phyloP scores from a whole-genome alignment of 1,140 invertebrate species.

The Eubasilissa regina region DNA sequence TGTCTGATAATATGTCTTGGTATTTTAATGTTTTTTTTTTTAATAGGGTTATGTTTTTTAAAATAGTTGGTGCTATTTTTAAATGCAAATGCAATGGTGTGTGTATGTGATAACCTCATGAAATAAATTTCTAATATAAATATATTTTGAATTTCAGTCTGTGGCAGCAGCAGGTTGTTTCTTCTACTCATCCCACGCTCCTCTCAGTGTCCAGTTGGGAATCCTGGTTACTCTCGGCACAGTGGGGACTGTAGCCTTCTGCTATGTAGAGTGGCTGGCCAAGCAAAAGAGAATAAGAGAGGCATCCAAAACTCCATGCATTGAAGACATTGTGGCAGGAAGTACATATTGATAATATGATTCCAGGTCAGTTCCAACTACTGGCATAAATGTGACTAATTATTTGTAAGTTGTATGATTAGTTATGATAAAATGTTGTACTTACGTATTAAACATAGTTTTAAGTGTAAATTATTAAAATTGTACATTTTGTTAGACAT shows the following conservation, averaged over 20 bases:
- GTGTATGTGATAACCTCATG: not conserved
- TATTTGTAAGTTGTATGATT: no score
- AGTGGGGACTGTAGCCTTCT: conserved; percentile 86
- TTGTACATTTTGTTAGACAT: no score
- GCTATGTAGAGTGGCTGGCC: conserved; percentile 81
- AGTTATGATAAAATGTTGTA: not conserved
- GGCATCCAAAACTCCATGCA: conserved; percentile 47
- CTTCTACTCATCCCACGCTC: conserved; percentile 86
- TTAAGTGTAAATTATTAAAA: no score
- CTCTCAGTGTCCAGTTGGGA: conserved; percentile 85
- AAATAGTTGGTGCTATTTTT: no score
- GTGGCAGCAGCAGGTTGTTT: conserved; percentile 91
- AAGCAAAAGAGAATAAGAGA: conserved; percentile 62
- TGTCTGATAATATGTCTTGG: no score
- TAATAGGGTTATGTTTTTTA: no score
- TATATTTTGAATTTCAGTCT: conserved; percentile 76
- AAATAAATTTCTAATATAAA: conserved; percentile 1
- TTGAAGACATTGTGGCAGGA: conserved; percentile 39
- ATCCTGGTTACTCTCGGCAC: conserved; percentile 83
- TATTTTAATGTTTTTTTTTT: no score
- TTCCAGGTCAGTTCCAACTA: not conserved
- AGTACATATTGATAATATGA: conserved; percentile 37
- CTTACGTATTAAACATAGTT: no score
- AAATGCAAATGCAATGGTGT: no score
- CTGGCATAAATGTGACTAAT: conserved; percentile 2